Conservation (phyloP, 2,113 vertebrate species). For the Protobothrops mucrosquamatus region DNA sequence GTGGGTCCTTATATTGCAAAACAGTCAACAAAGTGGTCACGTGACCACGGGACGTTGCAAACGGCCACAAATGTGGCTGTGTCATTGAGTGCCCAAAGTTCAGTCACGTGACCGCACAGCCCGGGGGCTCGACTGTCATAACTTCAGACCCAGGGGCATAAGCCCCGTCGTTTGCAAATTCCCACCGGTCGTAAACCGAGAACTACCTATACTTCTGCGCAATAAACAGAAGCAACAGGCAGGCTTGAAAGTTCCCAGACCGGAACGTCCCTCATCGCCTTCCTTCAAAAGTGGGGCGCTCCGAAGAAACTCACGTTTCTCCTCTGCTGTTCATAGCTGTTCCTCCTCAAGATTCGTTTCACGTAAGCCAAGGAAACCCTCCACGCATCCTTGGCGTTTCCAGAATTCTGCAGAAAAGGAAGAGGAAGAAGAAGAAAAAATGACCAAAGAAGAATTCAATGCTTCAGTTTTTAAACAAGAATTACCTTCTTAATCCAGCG, state of each 20-base stretch:
- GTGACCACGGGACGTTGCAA: too few relatives aligned
- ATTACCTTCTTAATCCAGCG: background rate
- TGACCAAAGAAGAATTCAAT: too few relatives aligned
- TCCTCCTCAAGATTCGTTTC: constrained; percentile 44
- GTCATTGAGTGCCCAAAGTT: too few relatives aligned
- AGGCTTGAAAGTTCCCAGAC: background rate
- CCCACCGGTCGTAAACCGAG: background rate
- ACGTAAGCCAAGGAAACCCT: constrained; percentile 50
- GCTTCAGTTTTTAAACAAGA: background rate
- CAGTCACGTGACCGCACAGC: too few relatives aligned
- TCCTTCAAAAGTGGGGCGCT: background rate
- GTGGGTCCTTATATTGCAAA: too few relatives aligned
- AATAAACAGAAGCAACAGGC: background rate
- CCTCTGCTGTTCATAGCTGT: constrained; percentile 19
- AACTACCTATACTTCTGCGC: background rate
- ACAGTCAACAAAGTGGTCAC: too few relatives aligned
- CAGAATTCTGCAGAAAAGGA: constrained; percentile 39
- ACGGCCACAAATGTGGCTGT: too few relatives aligned
- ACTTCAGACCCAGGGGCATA: too few relatives aligned
- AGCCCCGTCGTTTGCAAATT: too few relatives aligned
- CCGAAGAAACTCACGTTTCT: constrained; percentile 37
- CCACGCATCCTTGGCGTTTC: constrained; percentile 47
- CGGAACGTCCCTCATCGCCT: background rate
- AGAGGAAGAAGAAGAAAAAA: background rate
- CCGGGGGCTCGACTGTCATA: too few relatives aligned